phyloP scores from a whole-genome alignment of 2,888 invertebrate species.

The Allygus modestus region DNA sequence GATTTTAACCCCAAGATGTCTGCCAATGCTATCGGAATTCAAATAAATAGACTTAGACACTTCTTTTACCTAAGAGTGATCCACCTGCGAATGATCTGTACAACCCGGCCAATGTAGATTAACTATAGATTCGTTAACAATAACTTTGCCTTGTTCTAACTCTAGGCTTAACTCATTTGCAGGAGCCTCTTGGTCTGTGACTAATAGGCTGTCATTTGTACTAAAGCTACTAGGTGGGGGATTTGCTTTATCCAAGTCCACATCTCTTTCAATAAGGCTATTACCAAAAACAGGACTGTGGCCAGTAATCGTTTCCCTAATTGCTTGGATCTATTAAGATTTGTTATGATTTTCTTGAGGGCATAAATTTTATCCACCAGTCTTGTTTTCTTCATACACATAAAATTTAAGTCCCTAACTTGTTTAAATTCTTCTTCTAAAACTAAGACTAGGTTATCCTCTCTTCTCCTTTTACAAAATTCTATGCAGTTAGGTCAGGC shows the following conservation, averaged over 20 bases:
- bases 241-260: background rate
- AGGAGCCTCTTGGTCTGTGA: background rate
- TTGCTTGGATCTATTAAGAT: background rate
- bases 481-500: background rate
- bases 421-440: background rate
- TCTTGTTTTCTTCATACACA: background rate
- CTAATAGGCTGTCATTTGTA: background rate
- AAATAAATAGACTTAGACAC: background rate
- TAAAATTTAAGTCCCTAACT: background rate
- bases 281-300: background rate
- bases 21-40: background rate
- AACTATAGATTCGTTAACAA: too few relatives aligned
- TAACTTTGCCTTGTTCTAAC: too few relatives aligned
- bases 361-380: background rate
- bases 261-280: background rate
- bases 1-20: background rate
- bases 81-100: too few relatives aligned
- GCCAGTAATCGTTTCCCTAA: background rate
- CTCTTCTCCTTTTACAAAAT: background rate
- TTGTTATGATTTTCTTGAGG: background rate
- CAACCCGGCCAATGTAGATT: too few relatives aligned
- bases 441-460: background rate
- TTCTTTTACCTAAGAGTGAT: too few relatives aligned
- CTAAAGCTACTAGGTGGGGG: background rate
- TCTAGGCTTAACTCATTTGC: background rate